Base-by-base conservation (phyloP, 30 jellyfish, hydroid and myxozoan genomes). In the Cassiopea xamachana region DNA sequence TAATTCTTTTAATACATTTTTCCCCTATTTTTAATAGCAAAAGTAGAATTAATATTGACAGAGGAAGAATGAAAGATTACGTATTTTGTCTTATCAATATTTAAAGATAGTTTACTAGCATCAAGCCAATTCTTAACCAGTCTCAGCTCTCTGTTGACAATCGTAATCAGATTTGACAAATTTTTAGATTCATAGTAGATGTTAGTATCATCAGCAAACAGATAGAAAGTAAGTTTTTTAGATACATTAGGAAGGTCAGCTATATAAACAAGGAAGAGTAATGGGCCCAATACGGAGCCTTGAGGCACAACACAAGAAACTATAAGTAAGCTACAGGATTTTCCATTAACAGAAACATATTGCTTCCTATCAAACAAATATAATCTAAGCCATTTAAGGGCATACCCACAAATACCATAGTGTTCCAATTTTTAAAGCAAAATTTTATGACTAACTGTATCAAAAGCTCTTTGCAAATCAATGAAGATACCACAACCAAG, bases 371-470 rank as follows among this genome's bases (percentile, higher is more conserved):
- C 19, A 16, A 13, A 58, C 46, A 58, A 46, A 45, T 64, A 81
- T 12, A 51, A 81, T 58, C 60, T 19, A 81, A 81, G 58, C 90
- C 90, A 81, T 7, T 60, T 48, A n/a, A 58, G 43, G 44, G 90
- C 80, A 46, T n/a, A 14, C 58, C 87, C 90, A n/a, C 90, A 51
- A 44, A 84, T 49, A n/a, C 92, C 92, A 84, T 84, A 84, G 19
- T 67, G 70, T 15, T 48, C 75, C 71, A 84, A 71, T 69, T 84
- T 84, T 27, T 39, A 44, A 1, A 84, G 86, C 17, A 69, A 60
- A 59, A 84, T 84, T 15, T 13, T 49, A 18, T 70, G 92, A 64
- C 16, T 84, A 17, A 84, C 92, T 2, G 87, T 84, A 69, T 84
- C 92, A 73, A 84, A 61, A 2, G 81, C 68, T 61, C 62, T 81